Percentiles rank a stretch among this genome's conserved stretches.
Conservation (phyloP, 53 echinoderm and acorn worm species). For the Glandiceps talaboti region DNA sequence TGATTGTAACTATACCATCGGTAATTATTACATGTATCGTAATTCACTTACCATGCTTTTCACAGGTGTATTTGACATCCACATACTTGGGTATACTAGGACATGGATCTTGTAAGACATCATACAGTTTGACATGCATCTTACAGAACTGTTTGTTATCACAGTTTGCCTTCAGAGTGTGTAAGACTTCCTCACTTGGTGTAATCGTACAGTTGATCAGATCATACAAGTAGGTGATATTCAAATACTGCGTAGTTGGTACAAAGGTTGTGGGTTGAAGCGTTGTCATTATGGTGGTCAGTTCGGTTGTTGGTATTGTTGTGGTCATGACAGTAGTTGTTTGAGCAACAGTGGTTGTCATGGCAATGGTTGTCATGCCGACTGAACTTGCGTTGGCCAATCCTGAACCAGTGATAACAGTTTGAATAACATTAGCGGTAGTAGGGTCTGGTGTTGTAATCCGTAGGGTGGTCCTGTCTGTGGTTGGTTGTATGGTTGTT, state of each 20-base stretch:
- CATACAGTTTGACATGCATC: conserved; percentile 45
- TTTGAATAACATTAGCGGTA: background rate
- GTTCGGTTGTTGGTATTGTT: background rate
- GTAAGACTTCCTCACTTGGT: conserved; percentile 18
- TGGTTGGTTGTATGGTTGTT: background rate
- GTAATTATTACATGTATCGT: too few species aligned
- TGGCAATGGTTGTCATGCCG: background rate
- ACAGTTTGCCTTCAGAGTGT: conserved; percentile 61
- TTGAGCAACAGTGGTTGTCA: background rate
- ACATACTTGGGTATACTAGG: conserved; percentile 54
- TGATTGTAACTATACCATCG: too few species aligned
- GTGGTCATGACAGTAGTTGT: background rate
- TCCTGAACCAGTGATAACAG: background rate
- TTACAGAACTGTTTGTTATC: conserved; percentile 59
- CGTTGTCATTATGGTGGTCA: background rate
- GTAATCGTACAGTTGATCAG: background rate
- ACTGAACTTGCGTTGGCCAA: background rate
- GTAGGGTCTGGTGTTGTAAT: background rate
- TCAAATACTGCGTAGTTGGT: background rate
- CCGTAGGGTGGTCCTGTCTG: background rate
- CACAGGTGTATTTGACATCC: conserved; percentile 53
- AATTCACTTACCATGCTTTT: conserved; percentile 43
- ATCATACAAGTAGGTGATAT: background rate
- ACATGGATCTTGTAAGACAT: conserved; percentile 39
- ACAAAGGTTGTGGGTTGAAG: background rate